Conservation (phyloP, 1,140 invertebrate genomes). For the Ylistrum balloti region DNA sequence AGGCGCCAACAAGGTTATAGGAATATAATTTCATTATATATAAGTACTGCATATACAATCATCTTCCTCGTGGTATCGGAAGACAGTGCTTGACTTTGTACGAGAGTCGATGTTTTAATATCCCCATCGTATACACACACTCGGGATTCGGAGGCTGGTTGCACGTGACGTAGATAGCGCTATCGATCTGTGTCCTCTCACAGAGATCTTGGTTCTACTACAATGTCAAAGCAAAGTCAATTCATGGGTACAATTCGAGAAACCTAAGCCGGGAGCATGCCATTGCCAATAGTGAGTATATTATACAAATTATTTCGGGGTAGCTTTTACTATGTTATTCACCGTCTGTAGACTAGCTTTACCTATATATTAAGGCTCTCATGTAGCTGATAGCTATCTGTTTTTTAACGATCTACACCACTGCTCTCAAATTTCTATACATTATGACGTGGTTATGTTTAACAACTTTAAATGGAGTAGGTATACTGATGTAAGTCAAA, state of each 20-base stretch:
- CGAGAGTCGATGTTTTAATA: constrained; percentile 19
- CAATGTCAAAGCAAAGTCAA: constrained; percentile 34
- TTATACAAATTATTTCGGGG: neutral
- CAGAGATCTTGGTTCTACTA: neutral
- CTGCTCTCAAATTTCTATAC: too few relatives aligned
- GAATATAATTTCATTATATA: neutral
- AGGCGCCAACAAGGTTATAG: neutral
- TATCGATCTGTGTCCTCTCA: constrained; percentile 7
- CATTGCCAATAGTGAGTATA: neutral
- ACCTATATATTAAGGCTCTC: too few relatives aligned
- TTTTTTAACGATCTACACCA: too few relatives aligned
- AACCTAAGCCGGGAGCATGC: neutral
- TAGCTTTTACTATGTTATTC: too few relatives aligned
- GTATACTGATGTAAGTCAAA: too few relatives aligned
- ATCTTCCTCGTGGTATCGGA: neutral
- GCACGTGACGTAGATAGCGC: neutral
- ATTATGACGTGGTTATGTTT: too few relatives aligned
- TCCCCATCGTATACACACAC: neutral
- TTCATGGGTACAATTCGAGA: neutral
- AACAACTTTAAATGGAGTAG: too few relatives aligned
- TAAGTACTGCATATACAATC: neutral
- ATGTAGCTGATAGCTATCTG: too few relatives aligned
- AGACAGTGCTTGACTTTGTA: neutral
- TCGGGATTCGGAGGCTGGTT: neutral
- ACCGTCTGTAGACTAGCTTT: too few relatives aligned